Evolutionary conservation across 2,113 vertebrate genomes (phyloP), one percentile per base, ranked within the genome.

Genomic region (Silurus asotus): DNA sequence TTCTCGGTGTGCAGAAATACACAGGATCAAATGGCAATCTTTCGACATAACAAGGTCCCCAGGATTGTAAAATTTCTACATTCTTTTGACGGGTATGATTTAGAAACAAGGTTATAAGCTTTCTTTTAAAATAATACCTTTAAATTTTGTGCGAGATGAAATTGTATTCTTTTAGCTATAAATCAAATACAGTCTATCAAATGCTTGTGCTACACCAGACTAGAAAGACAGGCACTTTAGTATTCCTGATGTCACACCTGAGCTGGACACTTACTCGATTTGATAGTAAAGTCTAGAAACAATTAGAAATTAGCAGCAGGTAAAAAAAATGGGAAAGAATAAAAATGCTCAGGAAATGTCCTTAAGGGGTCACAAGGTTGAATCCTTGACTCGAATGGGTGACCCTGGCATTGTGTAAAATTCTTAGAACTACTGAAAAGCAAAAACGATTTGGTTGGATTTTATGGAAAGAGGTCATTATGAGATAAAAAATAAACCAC

Each of bases 1-100:
- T 77, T 53, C 19, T 77, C 51, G 2, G 75, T 77, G 51, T 77
- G n/a, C 75, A 77, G 75, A 77, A 77, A 77, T 55, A 55, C 23
- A 77, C 75, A 28, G n/a, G n/a, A 56, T 77, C 53, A 77, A 56
- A 77, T 77, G 53, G n/a, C 74, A 53, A 74, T 9, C 10, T 51
- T 5, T 53, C 37, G 11, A 56, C 0, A 15, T 56, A 25, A 77
- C n/a, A 17, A 56, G n/a, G 6, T 25, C 11, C n/a, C n/a, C 8
- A 37, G n/a, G 53, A 4, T 28, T 77, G 11, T 28, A 74, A 77
- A 37, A 55, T 77, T n/a, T 56, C 6, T 78, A 15, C 15, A 7
- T 78, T 78, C 2, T 37, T 37, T 78, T 56, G 7, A 56, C 25
- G 56, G 53, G 6, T 55, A 25, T 28, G 25, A 23, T n/a, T 25